Percentiles rank a stretch among this genome's conserved stretches.
Conservation (phyloP, 2,888 invertebrate species). For the Trissoscelio sp. region DNA sequence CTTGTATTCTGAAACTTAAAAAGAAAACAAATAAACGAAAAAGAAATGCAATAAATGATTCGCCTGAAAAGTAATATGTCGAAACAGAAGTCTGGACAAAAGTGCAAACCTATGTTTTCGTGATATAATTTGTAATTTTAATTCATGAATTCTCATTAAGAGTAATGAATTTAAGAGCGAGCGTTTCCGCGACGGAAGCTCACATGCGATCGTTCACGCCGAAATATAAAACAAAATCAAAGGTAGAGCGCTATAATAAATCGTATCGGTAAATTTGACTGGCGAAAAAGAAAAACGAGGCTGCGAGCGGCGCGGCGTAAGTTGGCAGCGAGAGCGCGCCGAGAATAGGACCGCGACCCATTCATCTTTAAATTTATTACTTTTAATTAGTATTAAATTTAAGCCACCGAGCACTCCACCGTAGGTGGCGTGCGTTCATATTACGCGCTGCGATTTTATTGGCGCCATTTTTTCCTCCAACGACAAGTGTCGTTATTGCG, state of each 20-base stretch:
- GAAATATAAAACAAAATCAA: conserved; percentile 54
- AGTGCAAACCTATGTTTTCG: conserved; percentile 34
- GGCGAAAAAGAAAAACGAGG: conserved; percentile 44
- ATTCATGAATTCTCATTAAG: conserved; percentile 38
- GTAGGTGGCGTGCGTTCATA: conserved; percentile 77
- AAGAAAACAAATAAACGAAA: no score
- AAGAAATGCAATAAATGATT: no score
- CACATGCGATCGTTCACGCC: conserved; percentile 45
- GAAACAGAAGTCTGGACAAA: conserved; percentile 6
- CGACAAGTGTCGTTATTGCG: conserved; percentile 18
- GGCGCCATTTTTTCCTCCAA: not conserved
- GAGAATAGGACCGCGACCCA: conserved; percentile 73
- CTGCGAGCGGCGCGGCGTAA: conserved; percentile 43
- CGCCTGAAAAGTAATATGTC: conserved; percentile 1
- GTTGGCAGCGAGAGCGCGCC: conserved; percentile 64
- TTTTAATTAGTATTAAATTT: conserved; percentile 80
- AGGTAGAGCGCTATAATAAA: conserved; percentile 58
- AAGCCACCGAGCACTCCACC: conserved; percentile 73
- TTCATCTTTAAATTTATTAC: conserved; percentile 75
- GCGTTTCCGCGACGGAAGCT: conserved; percentile 34
- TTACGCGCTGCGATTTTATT: conserved; percentile 28
- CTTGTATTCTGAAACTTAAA: no score
- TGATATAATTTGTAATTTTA: conserved; percentile 47
- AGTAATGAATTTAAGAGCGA: conserved; percentile 40
- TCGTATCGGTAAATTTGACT: conserved; percentile 62